A percentile compares a stretch with the other conserved stretches of the same genome.
Conservation (phyloP, 1,140 invertebrate genomes). For the Bombus superbus region DNA sequence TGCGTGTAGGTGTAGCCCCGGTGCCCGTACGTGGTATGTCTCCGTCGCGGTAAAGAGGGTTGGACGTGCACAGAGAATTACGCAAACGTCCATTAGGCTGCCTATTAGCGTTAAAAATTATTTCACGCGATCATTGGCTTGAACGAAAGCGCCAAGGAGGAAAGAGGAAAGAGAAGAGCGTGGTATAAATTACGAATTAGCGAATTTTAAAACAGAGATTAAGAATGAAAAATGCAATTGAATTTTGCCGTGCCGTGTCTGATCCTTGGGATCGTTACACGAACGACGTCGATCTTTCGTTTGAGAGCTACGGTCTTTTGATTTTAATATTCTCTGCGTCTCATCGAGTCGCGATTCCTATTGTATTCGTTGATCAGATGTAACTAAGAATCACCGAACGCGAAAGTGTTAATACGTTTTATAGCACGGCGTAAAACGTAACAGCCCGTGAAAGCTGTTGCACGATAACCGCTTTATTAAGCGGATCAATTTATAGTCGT, state of each 20-base stretch:
- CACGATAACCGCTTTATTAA: background rate
- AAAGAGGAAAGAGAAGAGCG: background rate
- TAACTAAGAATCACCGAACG: background rate
- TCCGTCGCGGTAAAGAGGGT: conserved; percentile 40
- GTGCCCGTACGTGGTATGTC: background rate
- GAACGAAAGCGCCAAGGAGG: background rate
- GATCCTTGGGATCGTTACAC: background rate
- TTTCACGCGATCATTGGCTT: conserved; percentile 22
- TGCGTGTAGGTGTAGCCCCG: conserved; percentile 55
- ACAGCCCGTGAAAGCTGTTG: conserved; percentile 6
- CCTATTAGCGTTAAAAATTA: conserved; percentile 48
- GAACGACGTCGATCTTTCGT: background rate
- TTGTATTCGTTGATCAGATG: background rate
- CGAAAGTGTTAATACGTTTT: background rate
- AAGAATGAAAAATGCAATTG: background rate
- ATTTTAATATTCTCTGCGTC: background rate
- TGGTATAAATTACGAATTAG: background rate
- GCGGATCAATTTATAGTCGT: background rate
- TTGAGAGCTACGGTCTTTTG: background rate
- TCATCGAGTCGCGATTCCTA: background rate
- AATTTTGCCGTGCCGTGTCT: too few relatives aligned
- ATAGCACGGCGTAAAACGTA: background rate
- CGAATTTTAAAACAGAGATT: background rate
- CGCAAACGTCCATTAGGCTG: conserved; percentile 57
- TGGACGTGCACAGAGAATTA: conserved; percentile 61